phyloP scores from a whole-genome alignment of 2,797 vertebrate species.

The Pseudomugil tenellus region DNA sequence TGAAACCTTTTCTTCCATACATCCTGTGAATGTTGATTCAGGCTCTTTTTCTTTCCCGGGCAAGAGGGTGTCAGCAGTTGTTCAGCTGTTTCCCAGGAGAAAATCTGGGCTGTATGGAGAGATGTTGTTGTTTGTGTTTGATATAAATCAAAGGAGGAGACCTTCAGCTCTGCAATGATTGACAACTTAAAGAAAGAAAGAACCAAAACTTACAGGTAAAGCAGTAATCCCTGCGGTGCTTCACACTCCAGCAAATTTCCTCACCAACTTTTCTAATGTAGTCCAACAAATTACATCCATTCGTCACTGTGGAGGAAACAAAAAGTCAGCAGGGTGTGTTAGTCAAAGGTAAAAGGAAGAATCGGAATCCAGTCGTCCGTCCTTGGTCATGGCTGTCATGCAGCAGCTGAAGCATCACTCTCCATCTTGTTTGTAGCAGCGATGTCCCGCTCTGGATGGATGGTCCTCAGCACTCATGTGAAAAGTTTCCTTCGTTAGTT shows the following conservation, averaged over 20 bases:
- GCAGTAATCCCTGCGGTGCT: slow-evolving; percentile 45
- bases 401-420: slow-evolving; percentile 58
- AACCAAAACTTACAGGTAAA: slow-evolving; percentile 23
- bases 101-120: slow-evolving; percentile 25
- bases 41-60: slow-evolving; percentile 3
- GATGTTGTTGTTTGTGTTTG: slow-evolving; percentile 43
- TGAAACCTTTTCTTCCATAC: background rate
- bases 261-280: slow-evolving; percentile 55
- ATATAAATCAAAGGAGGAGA: slow-evolving; percentile 38
- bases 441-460: slow-evolving; percentile 55
- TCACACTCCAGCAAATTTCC: slow-evolving; percentile 52
- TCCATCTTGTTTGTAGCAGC: slow-evolving; percentile 42
- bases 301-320: slow-evolving; percentile 1
- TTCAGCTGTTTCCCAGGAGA: slow-evolving; percentile 28
- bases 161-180: slow-evolving; percentile 49
- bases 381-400: slow-evolving; percentile 55
- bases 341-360: slow-evolving; percentile 11
- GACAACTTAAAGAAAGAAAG: slow-evolving; percentile 49
- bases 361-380: slow-evolving; percentile 26
- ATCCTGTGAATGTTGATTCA: slow-evolving; percentile 34
- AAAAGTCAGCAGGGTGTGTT: slow-evolving; percentile 6
- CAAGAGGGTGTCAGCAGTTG: slow-evolving; percentile 18
- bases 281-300: slow-evolving; percentile 58
- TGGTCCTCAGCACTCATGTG: slow-evolving; percentile 42
- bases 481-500: slow-evolving; percentile 64